Evolutionary conservation across 2,797 vertebrate species (phyloP).

Genomic region (Semaprochilodus insignis): DNA sequence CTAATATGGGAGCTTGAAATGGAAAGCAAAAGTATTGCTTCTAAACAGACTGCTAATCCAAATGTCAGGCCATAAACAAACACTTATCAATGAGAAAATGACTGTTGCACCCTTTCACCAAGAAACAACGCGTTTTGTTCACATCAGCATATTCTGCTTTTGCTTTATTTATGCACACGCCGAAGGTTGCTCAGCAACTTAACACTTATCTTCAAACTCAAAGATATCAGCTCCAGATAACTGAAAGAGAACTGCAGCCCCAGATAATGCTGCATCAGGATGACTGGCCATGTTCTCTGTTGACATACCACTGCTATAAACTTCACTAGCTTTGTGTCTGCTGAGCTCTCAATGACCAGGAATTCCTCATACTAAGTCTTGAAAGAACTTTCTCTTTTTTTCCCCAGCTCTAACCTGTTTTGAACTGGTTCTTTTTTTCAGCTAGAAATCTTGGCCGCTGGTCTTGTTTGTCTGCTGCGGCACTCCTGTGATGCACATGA

Average conservation of each 20-base stretch:
- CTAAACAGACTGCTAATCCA: not conserved
- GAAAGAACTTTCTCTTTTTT: not conserved
- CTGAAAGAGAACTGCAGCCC: not conserved
- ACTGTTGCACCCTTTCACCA: not conserved
- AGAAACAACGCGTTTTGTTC: not conserved
- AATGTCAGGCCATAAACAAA: not conserved
- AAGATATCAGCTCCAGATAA: conserved; percentile 37
- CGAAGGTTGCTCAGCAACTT: conserved; percentile 39
- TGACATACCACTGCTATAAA: conserved; percentile 9
- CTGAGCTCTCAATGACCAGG: conserved; percentile 20
- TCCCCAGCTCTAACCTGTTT: conserved; percentile 14
- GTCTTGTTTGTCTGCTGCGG: conserved; percentile 46
- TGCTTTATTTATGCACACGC: conserved; percentile 35
- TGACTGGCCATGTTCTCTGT: conserved; percentile 11
- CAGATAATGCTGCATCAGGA: conserved; percentile 22
- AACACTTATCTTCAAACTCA: conserved; percentile 5
- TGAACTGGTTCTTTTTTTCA: not conserved
- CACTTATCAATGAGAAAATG: not conserved
- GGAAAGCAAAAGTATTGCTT: not conserved
- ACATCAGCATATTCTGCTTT: not conserved
- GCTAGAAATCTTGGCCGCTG: conserved; percentile 14
- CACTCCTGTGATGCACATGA: conserved; percentile 43
- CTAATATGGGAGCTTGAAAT: conserved; percentile 4
- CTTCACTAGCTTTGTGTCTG: conserved; percentile 1
- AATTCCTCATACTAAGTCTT: conserved; percentile 19